Evolutionary conservation across 2,888 invertebrate species (phyloP).

Genomic region (Dolomedes plantarius): DNA sequence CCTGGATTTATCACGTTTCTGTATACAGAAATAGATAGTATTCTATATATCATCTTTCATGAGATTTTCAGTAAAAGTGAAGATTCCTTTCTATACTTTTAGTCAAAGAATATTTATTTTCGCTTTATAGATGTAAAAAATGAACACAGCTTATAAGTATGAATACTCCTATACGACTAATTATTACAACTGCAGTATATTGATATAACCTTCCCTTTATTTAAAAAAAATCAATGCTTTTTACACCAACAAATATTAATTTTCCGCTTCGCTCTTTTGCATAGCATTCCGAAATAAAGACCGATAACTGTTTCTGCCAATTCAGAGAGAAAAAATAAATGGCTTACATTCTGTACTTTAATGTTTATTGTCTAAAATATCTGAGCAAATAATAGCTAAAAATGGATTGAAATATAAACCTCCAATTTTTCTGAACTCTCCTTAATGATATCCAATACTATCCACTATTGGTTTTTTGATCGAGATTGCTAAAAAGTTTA

Average conservation of each 20-base stretch:
- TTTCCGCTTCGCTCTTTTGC: neutral
- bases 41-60: no score
- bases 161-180: no score
- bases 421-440: conserved; percentile 34
- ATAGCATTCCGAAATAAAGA: neutral
- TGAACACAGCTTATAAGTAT: no score
- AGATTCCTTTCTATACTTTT: no score
- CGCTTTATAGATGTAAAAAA: no score
- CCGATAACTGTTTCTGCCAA: neutral
- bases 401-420: conserved; percentile 34
- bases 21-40: no score
- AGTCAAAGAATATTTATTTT: no score
- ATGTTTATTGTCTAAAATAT: conserved; percentile 32
- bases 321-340: neutral
- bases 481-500: conserved; percentile 44
- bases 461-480: conserved; percentile 58
- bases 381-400: conserved; percentile 5
- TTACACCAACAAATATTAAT: neutral
- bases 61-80: no score
- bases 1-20: no score
- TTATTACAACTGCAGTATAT: no score
- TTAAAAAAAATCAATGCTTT: neutral
- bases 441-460: conserved; percentile 40
- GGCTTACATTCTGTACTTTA: neutral
- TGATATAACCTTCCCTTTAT: no score